Conservation (phyloP, 1,140 invertebrate species). For the Pachyrhynchus sulphureomaculatus region DNA sequence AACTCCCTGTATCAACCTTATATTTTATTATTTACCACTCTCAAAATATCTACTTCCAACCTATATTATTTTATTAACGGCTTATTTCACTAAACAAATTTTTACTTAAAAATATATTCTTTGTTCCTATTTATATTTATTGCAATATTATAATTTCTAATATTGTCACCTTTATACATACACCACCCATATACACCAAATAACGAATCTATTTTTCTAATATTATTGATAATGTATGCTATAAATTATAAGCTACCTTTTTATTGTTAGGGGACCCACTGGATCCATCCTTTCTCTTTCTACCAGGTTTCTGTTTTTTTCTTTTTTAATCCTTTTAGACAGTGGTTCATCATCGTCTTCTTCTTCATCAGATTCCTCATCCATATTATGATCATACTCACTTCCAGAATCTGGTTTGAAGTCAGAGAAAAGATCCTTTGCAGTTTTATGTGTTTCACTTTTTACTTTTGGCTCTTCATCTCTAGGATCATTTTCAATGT, state of each 20-base stretch:
- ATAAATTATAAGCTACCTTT: slow-evolving; percentile 13
- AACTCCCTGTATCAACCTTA: too few relatives aligned
- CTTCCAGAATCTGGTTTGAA: slow-evolving; percentile 35
- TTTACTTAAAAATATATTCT: too few relatives aligned
- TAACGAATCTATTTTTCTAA: too few relatives aligned
- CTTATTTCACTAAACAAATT: too few relatives aligned
- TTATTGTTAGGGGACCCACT: slow-evolving; percentile 9
- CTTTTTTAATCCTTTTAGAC: slow-evolving; percentile 34
- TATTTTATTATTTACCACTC: too few relatives aligned
- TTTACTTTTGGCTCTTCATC: slow-evolving; percentile 19
- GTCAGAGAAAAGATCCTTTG: slow-evolving; percentile 38
- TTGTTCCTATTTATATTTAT: too few relatives aligned
- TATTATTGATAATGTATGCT: too few relatives aligned
- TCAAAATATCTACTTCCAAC: too few relatives aligned
- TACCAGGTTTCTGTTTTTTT: slow-evolving; percentile 11
- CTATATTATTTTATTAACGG: too few relatives aligned
- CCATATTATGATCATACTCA: slow-evolving; percentile 27
- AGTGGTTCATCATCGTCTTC: slow-evolving; percentile 33
- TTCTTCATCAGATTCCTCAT: slow-evolving; percentile 22
- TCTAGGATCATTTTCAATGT: slow-evolving; percentile 20
- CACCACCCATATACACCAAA: too few relatives aligned
- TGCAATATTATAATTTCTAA: too few relatives aligned
- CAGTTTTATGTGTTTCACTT: slow-evolving; percentile 31
- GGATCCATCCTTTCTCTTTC: slow-evolving; percentile 18
- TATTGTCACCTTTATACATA: too few relatives aligned